A percentile compares a stretch with the other conserved stretches of the same genome.
These are phyloP conservation scores for Podabrus alpinus DNA, from an alignment of 2,888 invertebrate genomes.

Conservation along the genomic window DNA sequence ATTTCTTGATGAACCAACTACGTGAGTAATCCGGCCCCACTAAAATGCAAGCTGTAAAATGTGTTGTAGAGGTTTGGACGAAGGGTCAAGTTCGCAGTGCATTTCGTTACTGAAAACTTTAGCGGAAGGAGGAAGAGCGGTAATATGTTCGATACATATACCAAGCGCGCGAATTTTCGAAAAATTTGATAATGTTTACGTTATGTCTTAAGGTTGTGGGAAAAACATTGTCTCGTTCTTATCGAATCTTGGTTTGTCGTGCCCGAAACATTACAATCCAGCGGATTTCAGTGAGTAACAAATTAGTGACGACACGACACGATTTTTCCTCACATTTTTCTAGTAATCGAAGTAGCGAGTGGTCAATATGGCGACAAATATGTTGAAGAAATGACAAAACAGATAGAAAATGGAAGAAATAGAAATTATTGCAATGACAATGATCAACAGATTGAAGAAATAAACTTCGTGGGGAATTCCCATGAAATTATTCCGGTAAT, in stretches of 20 bases:
- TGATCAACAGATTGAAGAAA: neutral
- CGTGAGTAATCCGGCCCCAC: constrained; percentile 63
- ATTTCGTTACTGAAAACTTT: constrained; percentile 70
- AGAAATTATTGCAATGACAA: constrained; percentile 11
- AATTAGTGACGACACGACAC: neutral
- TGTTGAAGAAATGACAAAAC: constrained; percentile 69
- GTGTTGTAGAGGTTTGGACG: constrained; percentile 69
- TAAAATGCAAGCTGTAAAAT: neutral
- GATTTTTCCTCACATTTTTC: neutral
- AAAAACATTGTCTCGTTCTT: constrained; percentile 80
- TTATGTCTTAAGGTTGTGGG: constrained; percentile 81
- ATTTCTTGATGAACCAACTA: constrained; percentile 95
- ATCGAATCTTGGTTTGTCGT: constrained; percentile 74
- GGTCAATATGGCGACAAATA: constrained; percentile 77
- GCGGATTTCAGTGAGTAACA: constrained; percentile 84
- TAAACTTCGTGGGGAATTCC: neutral
- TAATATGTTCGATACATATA: constrained; percentile 81
- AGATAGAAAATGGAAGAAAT: constrained; percentile 61
- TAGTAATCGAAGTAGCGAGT: constrained; percentile 79
- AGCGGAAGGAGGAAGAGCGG: constrained; percentile 72
- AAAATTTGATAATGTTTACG: constrained; percentile 77
- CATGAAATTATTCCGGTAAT: neutral
- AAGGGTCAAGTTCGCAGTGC: constrained; percentile 73
- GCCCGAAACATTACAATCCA: constrained; percentile 92
- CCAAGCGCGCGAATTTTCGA: constrained; percentile 79